Base-by-base conservation (phyloP, 2,797 vertebrate species). In the Sparus aurata region DNA sequence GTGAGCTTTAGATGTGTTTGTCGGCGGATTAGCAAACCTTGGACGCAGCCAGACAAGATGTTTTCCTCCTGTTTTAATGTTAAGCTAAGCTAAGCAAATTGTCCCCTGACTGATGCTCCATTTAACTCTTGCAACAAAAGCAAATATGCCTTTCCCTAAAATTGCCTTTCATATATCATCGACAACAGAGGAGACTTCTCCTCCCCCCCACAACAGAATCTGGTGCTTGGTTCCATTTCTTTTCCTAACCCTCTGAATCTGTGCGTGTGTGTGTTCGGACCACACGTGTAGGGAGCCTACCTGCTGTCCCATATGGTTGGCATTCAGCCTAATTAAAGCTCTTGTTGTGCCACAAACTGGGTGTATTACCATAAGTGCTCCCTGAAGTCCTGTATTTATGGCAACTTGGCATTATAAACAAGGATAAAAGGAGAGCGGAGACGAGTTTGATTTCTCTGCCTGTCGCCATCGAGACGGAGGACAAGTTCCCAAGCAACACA, bases 391-490 rank as follows among this genome's bases (percentile, higher is more conserved):
- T 90, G 79, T 89, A 90, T 93, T 93, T 93, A 93, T 92, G 91
- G 89, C 73, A 90, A 91, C 88, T 88, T 92, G 93, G 90, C 92
- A 93, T 94, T 94, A 94, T 92, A 93, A 95, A 93, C 85, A 66
- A 71, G 77, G 92, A 93, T 91, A 82, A 92, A 92, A 93, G 72
- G 79, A 85, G 85, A 84, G 70, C 63, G 53, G 62, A 81, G 78
- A 89, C 64, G 9, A 83, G 86, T 83, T 81, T 38, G 75, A 90
- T 85, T 93, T 89, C 71, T 87, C 69, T 77, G 54, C 77, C 80
- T 27, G 79, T 93, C 87, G n/a, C 80, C 87, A 91, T 90, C 90
- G 90, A 87, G 86, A 93, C 83, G 0, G 75, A 82, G 78, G 54
- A 79, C 79, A 88, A 80, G 83, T 89, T 92, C 73, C 84, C 84